Evolutionary conservation across 30 jellyfish, hydroid and myxozoan species (phyloP), one percentile per base, ranked within the genome.

Genomic region (Aurelia sp.): DNA sequence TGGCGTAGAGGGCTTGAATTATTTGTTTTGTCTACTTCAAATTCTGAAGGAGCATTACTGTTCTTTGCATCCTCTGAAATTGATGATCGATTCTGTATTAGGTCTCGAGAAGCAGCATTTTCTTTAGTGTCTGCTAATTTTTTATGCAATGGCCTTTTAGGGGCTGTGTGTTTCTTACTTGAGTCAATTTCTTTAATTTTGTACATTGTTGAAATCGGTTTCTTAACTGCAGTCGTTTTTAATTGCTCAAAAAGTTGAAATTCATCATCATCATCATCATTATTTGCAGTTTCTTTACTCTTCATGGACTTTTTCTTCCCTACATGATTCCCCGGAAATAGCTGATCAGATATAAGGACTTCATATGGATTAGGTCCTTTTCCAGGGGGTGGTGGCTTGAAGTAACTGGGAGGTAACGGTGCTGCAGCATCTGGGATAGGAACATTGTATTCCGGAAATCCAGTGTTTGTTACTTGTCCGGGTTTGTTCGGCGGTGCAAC

Each of bases 361-460:
- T 93, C 98, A 67, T 87, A 93, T 31, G 98, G 98, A 53, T 93
- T 93, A 0, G 96, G 98, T 11, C 96, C 98, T 38, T 77, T 59
- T 18, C 60, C 81, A 0, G 95, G 91, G 62, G 97, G 97, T 12
- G 97, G 88, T 7, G 97, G 97, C 70, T 85, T 84, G 89, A 91
- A 62, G 82, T 74, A 91, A 67, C 76, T 89, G 0, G 97, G 96
- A 13, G 97, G 97, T 47, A 78, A 27, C 17, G 91, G 92, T 5
- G 87, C 97, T 35, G 87, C 97, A 55, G 97, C 87, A 5, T 76
- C 72, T 6, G 97, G 87, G 30, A 91, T 58, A 1, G 97, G 97
- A 13, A 91, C 97, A 59, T 62, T 67, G 77, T 52, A 91, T 60
- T 70, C 86, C 21, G 97, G 97, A 57, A 75, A 84, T 0, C 97